phyloP scores from a whole-genome alignment of 1,140 invertebrate species.

The Wiebesia pumilae region DNA sequence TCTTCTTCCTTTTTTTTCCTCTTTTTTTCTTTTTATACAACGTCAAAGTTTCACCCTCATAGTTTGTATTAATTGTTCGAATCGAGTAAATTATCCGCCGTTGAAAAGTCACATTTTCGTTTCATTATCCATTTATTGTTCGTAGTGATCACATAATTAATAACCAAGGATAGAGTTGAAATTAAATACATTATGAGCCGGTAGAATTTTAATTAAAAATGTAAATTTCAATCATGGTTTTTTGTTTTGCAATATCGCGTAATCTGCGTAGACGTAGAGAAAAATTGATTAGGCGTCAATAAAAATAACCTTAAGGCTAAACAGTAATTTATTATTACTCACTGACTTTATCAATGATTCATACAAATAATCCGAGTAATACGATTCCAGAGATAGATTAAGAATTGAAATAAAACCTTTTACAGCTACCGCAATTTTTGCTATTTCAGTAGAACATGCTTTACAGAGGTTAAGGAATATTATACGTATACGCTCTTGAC shows the following conservation, averaged over 20 bases:
- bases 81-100: neutral
- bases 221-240: neutral
- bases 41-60: neutral
- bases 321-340: neutral
- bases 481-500: no score
- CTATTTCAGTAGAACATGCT: neutral
- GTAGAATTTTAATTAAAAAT: neutral
- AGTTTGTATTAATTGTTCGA: neutral
- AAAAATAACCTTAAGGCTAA: neutral
- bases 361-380: neutral
- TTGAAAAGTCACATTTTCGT: neutral
- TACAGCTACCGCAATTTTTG: neutral
- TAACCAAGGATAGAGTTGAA: neutral
- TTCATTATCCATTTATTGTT: neutral
- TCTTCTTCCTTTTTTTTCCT: no score
- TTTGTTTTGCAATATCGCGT: neutral
- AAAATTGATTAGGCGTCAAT: neutral
- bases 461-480: neutral
- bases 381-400: neutral
- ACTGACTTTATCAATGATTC: constrained; percentile 19
- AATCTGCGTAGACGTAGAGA: neutral
- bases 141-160: no score
- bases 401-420: neutral
- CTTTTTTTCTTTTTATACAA: neutral
- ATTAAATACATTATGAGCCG: neutral